Conservation (phyloP, 1,140 invertebrate species). For the Lasioglossum albipes region DNA sequence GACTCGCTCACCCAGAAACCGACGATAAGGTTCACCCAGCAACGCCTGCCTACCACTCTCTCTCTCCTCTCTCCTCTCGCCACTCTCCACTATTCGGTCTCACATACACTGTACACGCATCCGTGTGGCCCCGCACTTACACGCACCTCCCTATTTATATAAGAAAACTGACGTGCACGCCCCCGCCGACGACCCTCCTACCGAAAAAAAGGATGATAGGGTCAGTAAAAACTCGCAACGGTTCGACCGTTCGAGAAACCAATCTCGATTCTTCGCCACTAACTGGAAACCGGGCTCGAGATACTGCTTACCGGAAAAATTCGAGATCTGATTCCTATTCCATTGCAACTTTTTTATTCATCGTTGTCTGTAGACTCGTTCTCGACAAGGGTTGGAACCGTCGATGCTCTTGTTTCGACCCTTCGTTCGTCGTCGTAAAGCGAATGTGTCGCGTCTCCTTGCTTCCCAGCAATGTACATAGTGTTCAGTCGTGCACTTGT, state of each 20-base stretch:
- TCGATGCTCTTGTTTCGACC: too few species aligned
- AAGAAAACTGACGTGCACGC: conserved; percentile 41
- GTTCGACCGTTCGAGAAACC: conserved; percentile 6
- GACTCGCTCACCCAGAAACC: conserved; percentile 79
- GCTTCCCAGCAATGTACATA: too few species aligned
- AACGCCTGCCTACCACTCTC: conserved; percentile 67
- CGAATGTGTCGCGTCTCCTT: too few species aligned
- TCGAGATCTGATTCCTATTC: too few species aligned
- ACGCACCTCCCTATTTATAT: conserved; percentile 53
- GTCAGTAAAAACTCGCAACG: conserved; percentile 30
- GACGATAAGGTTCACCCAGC: conserved; percentile 78
- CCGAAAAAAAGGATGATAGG: background rate
- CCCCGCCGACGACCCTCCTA: conserved; percentile 31
- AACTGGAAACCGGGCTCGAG: background rate
- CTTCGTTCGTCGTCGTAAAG: too few species aligned
- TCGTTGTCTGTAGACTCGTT: too few species aligned
- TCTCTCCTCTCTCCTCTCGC: too few species aligned
- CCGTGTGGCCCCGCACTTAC: conserved; percentile 60
- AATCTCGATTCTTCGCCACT: background rate
- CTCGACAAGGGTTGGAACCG: too few species aligned
- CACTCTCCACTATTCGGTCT: conserved; percentile 1
- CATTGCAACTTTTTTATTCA: too few species aligned
- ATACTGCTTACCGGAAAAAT: too few species aligned
- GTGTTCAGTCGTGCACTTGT: too few species aligned
- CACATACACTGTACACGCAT: conserved; percentile 35